Evolutionary conservation across 2,797 vertebrate genomes (phyloP), one percentile per base, ranked within the genome.

Genomic region (Ctenochaetus hawaiiensis): DNA sequence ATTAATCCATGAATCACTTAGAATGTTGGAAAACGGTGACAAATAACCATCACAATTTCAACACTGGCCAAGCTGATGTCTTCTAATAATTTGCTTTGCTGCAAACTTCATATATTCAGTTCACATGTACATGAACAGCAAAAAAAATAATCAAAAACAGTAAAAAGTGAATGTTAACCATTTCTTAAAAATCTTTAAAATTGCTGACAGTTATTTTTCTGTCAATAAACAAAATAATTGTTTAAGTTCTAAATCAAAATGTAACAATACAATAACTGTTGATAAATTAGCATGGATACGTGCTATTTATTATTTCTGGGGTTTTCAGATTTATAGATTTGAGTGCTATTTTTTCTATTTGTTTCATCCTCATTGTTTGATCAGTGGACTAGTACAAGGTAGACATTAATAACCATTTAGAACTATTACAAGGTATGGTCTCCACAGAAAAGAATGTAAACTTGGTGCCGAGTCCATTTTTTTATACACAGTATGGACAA

Each of bases 401-500:
- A 34, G 56, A 47, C 44, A 22, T 30, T 23, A 54, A 53, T 39
- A 57, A 63, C 53, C 12, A 60, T 5, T 8, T 30, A 17, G 5
- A 49, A 53, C 9, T 26, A 44, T 62, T 70, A 54, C 14, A 22
- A 72, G 23, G 4, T 17, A 11, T 47, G 17, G 62, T 73, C 11
- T 60, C 16, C 5, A 47, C 2, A 63, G 23, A 70, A 65, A 73
- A 61, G 22, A 53, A 59, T 53, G 53, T 58, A 49, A 75, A 70
- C 16, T 53, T 2, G 17, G 18, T 43, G 44, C 9, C 14, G 10
- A 61, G 16, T 49, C 37, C 0, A 22, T 41, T 20, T 43, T 53
- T 62, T 39, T 49, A 22, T 37, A 41, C 20, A 30, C 8, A 49
- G 48, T 37, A 20, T 16, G 16, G 16, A 34, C 20, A 60, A 13